Conservation (phyloP, 2,888 invertebrate genomes). For the Calameuta filiformis region DNA sequence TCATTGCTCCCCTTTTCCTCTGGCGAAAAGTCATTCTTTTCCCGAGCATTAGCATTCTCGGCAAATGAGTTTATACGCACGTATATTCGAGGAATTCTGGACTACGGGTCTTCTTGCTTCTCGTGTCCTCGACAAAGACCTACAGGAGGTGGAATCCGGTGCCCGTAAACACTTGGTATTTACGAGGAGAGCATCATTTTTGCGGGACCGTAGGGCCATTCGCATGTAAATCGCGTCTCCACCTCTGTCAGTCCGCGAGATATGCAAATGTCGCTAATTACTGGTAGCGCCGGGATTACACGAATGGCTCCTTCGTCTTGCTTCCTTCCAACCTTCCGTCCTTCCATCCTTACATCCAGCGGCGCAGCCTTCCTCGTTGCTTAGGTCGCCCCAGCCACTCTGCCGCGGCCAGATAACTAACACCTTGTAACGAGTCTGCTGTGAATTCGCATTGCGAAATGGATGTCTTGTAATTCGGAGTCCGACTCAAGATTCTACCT, state of each 20-base stretch:
- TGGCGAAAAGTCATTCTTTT: neutral
- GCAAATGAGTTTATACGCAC: neutral
- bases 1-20: neutral
- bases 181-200: conserved; percentile 51
- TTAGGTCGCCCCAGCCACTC: conserved; percentile 15
- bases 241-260: conserved; percentile 43
- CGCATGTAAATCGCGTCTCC: conserved; percentile 58
- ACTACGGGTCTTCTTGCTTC: neutral
- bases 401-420: conserved; percentile 41
- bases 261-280: conserved; percentile 65
- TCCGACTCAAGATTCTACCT: conserved; percentile 28
- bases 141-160: conserved; percentile 10
- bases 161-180: conserved; percentile 56
- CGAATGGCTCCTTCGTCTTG: conserved; percentile 38
- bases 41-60: neutral
- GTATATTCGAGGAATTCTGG: neutral
- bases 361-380: conserved; percentile 10
- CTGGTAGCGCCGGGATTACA: conserved; percentile 56
- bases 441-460: conserved; percentile 15
- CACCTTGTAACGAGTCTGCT: conserved; percentile 37
- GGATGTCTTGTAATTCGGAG: conserved; percentile 24
- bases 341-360: conserved; percentile 15
- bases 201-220: conserved; percentile 49
- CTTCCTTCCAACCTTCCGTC: conserved; percentile 25
- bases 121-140: neutral